Conservation (phyloP, 2,797 vertebrate genomes). For the Parotocinclus haroldoi region DNA sequence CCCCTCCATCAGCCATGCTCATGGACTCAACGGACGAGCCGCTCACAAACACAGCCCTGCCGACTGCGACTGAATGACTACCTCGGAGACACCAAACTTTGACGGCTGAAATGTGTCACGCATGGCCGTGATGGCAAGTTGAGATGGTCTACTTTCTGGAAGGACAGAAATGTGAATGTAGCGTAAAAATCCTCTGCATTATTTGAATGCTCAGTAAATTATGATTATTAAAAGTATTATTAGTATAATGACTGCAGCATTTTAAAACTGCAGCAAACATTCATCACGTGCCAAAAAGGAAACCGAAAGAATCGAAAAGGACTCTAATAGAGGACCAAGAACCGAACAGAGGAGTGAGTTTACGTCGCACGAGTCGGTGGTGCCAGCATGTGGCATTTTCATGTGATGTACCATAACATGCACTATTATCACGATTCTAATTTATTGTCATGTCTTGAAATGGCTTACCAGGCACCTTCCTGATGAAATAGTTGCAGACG, state of each 20-base stretch:
- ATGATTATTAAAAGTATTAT: slow-evolving; percentile 61
- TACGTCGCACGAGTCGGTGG: slow-evolving; percentile 5
- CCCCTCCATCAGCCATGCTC: slow-evolving; percentile 87
- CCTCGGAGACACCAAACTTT: slow-evolving; percentile 5
- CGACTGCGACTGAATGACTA: slow-evolving; percentile 53
- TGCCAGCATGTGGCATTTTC: slow-evolving; percentile 12
- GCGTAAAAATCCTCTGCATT: slow-evolving; percentile 43
- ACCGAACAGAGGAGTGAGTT: slow-evolving; percentile 25
- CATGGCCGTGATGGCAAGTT: neutral
- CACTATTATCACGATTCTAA: slow-evolving; percentile 27
- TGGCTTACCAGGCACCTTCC: slow-evolving; percentile 35
- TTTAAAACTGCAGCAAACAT: slow-evolving; percentile 43
- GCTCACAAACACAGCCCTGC: slow-evolving; percentile 59
- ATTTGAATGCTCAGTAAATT: slow-evolving; percentile 62
- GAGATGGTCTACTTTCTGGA: slow-evolving; percentile 12
- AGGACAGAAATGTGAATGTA: slow-evolving; percentile 44
- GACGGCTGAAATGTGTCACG: slow-evolving; percentile 6
- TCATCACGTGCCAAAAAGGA: slow-evolving; percentile 49
- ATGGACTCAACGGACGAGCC: slow-evolving; percentile 73
- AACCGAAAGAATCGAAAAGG: slow-evolving; percentile 20
- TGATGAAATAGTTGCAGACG: slow-evolving; percentile 30
- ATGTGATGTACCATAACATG: slow-evolving; percentile 24
- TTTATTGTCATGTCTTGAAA: slow-evolving; percentile 36
- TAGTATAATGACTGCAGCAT: slow-evolving; percentile 61
- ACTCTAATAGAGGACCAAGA: slow-evolving; percentile 17